Evolutionary conservation across 2,113 vertebrate species (phyloP).

Genomic region (Cranoglanis bouderius): DNA sequence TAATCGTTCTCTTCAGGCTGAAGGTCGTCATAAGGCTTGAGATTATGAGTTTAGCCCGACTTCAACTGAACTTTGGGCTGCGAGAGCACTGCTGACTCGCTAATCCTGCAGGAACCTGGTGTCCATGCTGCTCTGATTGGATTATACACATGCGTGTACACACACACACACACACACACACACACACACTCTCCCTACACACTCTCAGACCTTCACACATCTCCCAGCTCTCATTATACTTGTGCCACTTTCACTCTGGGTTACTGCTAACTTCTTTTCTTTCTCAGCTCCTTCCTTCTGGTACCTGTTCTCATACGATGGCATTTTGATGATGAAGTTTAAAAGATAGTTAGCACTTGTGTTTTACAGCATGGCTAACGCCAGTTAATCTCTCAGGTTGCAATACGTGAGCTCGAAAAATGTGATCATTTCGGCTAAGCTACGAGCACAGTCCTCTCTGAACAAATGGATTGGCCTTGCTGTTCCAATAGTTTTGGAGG

Average conservation of each 20-base stretch:
- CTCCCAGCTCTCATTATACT: background rate
- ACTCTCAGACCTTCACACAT: background rate
- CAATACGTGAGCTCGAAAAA: background rate
- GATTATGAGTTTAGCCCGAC: slow-evolving; percentile 1
- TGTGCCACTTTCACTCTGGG: background rate
- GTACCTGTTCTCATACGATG: no score
- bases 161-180: background rate
- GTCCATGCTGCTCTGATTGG: slow-evolving; percentile 32
- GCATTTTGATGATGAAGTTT: background rate
- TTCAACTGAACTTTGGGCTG: slow-evolving; percentile 24
- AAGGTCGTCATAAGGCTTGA: slow-evolving; percentile 14
- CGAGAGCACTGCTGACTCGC: background rate
- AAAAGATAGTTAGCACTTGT: background rate
- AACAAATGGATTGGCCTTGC: background rate
- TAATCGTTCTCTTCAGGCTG: background rate
- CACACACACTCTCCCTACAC: no score
- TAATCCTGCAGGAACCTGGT: slow-evolving; percentile 42
- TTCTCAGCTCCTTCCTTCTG: background rate
- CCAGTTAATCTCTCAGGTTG: background rate
- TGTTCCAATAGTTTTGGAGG: no score
- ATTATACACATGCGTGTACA: slow-evolving; percentile 13
- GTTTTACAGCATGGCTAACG: background rate
- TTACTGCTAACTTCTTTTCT: background rate
- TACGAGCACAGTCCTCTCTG: background rate
- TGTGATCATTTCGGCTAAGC: background rate